Evolutionary conservation across 2,888 invertebrate genomes (phyloP).

Genomic region (Sussaba pulchella): DNA sequence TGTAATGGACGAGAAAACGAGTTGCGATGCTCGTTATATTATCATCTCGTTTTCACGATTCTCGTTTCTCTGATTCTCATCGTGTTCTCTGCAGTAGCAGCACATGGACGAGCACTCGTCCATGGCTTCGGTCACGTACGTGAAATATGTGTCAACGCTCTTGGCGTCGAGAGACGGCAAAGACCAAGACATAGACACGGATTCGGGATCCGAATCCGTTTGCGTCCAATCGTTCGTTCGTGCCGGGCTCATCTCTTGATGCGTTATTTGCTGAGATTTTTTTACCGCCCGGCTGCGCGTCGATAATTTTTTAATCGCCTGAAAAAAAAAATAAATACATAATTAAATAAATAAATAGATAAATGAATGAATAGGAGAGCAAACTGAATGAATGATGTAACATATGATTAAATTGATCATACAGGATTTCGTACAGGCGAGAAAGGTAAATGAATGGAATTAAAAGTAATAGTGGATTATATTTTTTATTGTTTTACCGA

Average conservation of each 20-base stretch:
- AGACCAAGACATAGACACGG: conserved; percentile 78
- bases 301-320: conserved; percentile 82
- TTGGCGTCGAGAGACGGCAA: conserved; percentile 78
- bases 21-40: conserved; percentile 72
- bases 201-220: conserved; percentile 76
- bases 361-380: no score
- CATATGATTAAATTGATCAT: no score
- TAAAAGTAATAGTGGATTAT: no score
- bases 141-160: conserved; percentile 81
- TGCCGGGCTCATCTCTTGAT: conserved; percentile 49
- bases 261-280: conserved; percentile 70
- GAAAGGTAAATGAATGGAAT: no score
- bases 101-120: conserved; percentile 77
- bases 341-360: not conserved
- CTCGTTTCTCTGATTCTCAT: conserved; percentile 82
- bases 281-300: conserved; percentile 76
- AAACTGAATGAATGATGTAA: no score
- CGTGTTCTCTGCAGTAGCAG: conserved; percentile 80
- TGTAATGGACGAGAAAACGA: conserved; percentile 5
- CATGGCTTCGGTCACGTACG: conserved; percentile 77
- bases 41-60: conserved; percentile 83
- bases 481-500: no score
- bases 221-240: conserved; percentile 64
- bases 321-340: conserved; percentile 43
- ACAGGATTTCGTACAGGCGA: no score